Evolutionary conservation across 2,888 invertebrate species (phyloP), one percentile per base, ranked within the genome.

Genomic region (Sesia apiformis): DNA sequence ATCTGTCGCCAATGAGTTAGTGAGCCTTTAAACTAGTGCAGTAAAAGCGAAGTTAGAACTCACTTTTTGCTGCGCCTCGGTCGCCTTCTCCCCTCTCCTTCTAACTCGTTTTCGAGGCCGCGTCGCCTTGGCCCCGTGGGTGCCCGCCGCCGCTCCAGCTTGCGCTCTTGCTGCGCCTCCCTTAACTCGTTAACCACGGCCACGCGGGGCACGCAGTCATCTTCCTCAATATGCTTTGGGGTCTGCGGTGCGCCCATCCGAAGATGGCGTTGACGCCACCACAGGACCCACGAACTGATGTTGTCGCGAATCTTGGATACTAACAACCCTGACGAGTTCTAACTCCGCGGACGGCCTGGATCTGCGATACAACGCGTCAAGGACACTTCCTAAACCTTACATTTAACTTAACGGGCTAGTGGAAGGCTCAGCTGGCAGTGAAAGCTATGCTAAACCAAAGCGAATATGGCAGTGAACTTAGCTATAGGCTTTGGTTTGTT

Each of bases 221-320:
- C 83, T 58, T 84, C 84, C 58, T 84, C 84, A 57, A 85, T 78
- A 56, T 69, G 75, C 69, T 80, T 85, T 55, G 84, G 87, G 79
- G 84, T 82, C 83, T 84, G 87, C 83, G 88, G 86, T 74, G 86
- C 86, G 84, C 87, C 86, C 84, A 85, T 84, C 83, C 84, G 80
- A 80, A 84, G 82, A 84, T 80, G 86, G 72, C 84, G 81, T 72
- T 82, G 79, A 79, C 87, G 86, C 86, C 86, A 84, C 88, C 88
- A 85, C 87, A 87, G 80, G 69, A 86, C 85, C 88, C 88, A 88
- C 81, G 82, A 83, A 63, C 81, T 83, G 76, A 86, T 78, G 69
- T 83, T 85, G 69, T 86, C 86, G 70, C 88, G 88, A 88, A 88
- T 88, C 72, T 84, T 87, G 88, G 65, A 64, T 64, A 70, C 61